These are phyloP conservation scores for Dryobotodes eremita DNA, from an alignment of 2,888 invertebrate species.

Conservation along the genomic window DNA sequence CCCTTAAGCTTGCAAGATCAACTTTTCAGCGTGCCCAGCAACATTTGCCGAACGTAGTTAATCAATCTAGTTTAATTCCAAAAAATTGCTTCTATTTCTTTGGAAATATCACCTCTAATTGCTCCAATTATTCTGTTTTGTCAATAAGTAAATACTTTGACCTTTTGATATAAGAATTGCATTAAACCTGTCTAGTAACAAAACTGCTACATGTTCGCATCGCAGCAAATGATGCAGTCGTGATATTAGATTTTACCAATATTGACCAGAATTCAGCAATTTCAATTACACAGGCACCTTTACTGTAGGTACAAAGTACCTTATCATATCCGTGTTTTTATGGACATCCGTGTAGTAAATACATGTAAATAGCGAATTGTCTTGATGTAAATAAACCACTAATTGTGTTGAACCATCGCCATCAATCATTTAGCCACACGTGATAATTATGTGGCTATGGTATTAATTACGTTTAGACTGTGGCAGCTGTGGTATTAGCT, in stretches of 20 bases:
- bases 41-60: background rate
- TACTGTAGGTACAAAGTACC: background rate
- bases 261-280: background rate
- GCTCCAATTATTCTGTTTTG: background rate
- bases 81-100: background rate
- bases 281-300: background rate
- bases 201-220: background rate
- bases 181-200: background rate
- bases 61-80: too few species aligned
- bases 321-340: constrained; percentile 23
- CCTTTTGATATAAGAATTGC: background rate
- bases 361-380: constrained; percentile 26
- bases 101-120: background rate
- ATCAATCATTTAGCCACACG: constrained; percentile 57
- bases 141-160: background rate
- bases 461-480: constrained; percentile 48
- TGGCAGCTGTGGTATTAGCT: constrained; percentile 32
- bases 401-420: constrained; percentile 41
- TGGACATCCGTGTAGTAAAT: constrained; percentile 45
- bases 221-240: background rate
- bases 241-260: background rate
- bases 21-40: background rate
- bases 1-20: background rate
- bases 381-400: constrained; percentile 32
- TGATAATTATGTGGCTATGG: constrained; percentile 53